phyloP scores from a whole-genome alignment of 1,140 invertebrate genomes.

The Lutraria rhynchaena region DNA sequence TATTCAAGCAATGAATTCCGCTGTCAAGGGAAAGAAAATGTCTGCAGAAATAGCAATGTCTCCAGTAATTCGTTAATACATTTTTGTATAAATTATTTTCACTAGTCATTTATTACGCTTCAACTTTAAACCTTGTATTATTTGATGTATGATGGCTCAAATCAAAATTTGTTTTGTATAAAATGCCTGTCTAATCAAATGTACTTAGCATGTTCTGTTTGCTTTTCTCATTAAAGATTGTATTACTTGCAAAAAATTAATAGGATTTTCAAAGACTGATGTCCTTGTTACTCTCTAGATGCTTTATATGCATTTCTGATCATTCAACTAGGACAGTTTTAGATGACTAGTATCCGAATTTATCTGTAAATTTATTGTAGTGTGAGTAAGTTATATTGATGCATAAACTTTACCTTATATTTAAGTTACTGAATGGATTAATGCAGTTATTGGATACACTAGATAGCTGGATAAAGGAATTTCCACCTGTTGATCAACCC shows the following conservation, averaged over 20 bases:
- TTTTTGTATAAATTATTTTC: too few species aligned
- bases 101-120: too few species aligned
- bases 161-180: neutral
- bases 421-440: slow-evolving; percentile 85
- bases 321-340: neutral
- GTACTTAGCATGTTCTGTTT: neutral
- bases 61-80: too few species aligned
- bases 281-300: neutral
- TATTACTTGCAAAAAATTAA: neutral
- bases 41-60: slow-evolving; percentile 8
- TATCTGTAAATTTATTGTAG: neutral
- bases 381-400: neutral
- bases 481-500: slow-evolving; percentile 95
- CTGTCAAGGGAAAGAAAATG: slow-evolving; percentile 54
- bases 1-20: slow-evolving; percentile 40
- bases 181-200: neutral
- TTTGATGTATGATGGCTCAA: neutral
- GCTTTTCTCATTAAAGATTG: too few species aligned
- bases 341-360: neutral
- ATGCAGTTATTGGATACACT: slow-evolving; percentile 89
- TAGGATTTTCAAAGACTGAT: neutral
- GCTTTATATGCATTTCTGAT: neutral
- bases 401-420: neutral
- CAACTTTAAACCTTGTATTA: neutral
- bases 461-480: slow-evolving; percentile 90